A percentile compares a stretch with the other conserved stretches of the same genome.
phyloP scores from a whole-genome alignment of 2,888 invertebrate genomes.

The Drosophila rubida region DNA sequence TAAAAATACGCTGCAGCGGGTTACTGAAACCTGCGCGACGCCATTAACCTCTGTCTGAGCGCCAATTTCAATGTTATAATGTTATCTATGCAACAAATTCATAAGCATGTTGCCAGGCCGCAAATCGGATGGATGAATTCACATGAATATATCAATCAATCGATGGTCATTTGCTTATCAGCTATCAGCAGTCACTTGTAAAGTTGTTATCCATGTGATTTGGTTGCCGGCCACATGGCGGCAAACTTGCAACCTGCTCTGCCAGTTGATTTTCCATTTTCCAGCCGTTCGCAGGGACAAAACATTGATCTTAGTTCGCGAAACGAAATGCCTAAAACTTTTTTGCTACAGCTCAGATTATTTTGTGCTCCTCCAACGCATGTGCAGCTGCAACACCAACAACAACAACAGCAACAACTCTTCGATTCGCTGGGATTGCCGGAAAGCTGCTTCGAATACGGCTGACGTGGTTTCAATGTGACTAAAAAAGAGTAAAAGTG shows the following conservation, averaged over 20 bases:
- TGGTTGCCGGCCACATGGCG: background rate
- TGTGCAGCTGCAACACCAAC: slow-evolving; percentile 3
- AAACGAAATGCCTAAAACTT: slow-evolving; percentile 67
- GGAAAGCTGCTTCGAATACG: slow-evolving; percentile 54
- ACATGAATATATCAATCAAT: slow-evolving; percentile 55
- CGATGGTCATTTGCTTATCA: slow-evolving; percentile 33
- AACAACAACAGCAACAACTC: background rate
- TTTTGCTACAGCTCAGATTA: slow-evolving; percentile 25
- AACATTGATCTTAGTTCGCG: slow-evolving; percentile 12
- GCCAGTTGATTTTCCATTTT: slow-evolving; percentile 33
- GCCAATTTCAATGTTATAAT: background rate
- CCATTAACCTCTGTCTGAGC: background rate
- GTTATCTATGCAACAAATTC: background rate
- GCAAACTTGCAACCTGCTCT: background rate
- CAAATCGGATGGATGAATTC: background rate
- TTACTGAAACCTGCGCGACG: background rate
- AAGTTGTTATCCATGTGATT: slow-evolving; percentile 18
- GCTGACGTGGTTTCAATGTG: slow-evolving; percentile 43
- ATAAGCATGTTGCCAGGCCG: slow-evolving; percentile 35
- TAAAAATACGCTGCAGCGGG: slow-evolving; percentile 51
- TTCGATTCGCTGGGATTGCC: slow-evolving; percentile 6
- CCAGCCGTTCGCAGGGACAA: slow-evolving; percentile 22
- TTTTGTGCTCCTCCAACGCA: slow-evolving; percentile 24
- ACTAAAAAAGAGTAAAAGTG: slow-evolving; percentile 1
- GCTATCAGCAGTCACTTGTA: slow-evolving; percentile 41